A percentile compares a stretch with the other conserved stretches of the same genome.
Conservation (phyloP, 1,140 invertebrate genomes). For the Drosophila trapezifrons region DNA sequence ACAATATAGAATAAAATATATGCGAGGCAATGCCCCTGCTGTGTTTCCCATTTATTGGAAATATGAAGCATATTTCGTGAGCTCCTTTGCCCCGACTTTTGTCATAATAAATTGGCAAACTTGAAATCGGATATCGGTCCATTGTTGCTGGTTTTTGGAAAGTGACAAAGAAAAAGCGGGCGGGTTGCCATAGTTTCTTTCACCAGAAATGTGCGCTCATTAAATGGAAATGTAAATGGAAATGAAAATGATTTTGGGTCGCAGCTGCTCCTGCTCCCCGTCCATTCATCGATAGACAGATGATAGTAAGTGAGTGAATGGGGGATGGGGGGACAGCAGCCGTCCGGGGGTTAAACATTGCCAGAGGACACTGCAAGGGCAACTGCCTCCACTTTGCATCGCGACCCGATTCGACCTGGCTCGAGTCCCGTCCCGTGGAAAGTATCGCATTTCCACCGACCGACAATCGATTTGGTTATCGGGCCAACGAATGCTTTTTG, state of each 20-base stretch:
- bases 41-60: conserved; percentile 30
- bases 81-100: conserved; percentile 15
- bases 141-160: conserved; percentile 24
- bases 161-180: conserved; percentile 40
- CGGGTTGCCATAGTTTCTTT: conserved; percentile 64
- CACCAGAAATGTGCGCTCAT: conserved; percentile 50
- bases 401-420: conserved; percentile 11
- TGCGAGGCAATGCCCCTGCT: not conserved
- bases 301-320: conserved; percentile 9
- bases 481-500: conserved; percentile 17
- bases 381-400: conserved; percentile 37
- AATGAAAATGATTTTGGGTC: conserved; percentile 49
- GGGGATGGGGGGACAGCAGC: too few species aligned
- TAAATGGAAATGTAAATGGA: conserved; percentile 58
- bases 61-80: conserved; percentile 54
- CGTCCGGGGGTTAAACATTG: conserved; percentile 17
- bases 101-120: conserved; percentile 67
- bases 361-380: conserved; percentile 40
- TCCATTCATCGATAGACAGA: conserved; percentile 24
- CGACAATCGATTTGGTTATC: conserved; percentile 38
- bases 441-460: conserved; percentile 56
- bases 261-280: conserved; percentile 16
- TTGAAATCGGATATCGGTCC: conserved; percentile 66
- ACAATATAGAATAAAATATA: not conserved
- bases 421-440: conserved; percentile 36